A percentile compares a stretch with the other conserved stretches of the same genome.
phyloP scores from a whole-genome alignment of 2,797 vertebrate genomes.

The Pristis pectinata region DNA sequence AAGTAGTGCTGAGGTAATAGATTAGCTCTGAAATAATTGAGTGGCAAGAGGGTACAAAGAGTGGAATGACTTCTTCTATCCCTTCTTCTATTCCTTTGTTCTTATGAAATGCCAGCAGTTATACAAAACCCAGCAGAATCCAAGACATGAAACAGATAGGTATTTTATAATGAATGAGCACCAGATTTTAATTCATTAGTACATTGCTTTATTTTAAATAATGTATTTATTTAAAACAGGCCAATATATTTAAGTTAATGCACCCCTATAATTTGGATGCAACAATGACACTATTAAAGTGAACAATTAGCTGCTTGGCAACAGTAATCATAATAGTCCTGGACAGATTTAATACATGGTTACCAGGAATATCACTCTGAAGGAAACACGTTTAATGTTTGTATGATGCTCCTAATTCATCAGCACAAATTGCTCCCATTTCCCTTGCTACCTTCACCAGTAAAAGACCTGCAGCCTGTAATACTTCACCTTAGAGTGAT shows the following conservation, averaged over 20 bases:
- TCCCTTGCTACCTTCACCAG: neutral
- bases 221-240: neutral
- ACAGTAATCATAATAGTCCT: conserved; percentile 25
- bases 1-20: too few species aligned
- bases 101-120: too few species aligned
- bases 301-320: conserved; percentile 16
- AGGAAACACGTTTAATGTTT: neutral
- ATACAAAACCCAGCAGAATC: too few species aligned
- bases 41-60: too few species aligned
- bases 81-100: too few species aligned
- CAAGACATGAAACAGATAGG: neutral
- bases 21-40: too few species aligned
- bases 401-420: conserved; percentile 26
- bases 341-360: neutral
- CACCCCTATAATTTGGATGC: neutral
- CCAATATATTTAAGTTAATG: neutral
- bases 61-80: too few species aligned
- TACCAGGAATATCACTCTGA: neutral
- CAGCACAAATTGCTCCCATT: conserved; percentile 1
- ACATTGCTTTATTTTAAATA: neutral
- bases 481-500: neutral
- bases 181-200: neutral
- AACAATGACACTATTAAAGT: neutral
- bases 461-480: neutral
- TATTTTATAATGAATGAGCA: neutral